Base-by-base conservation (phyloP, 2,113 vertebrate species). In the Catharus bicknelli region DNA sequence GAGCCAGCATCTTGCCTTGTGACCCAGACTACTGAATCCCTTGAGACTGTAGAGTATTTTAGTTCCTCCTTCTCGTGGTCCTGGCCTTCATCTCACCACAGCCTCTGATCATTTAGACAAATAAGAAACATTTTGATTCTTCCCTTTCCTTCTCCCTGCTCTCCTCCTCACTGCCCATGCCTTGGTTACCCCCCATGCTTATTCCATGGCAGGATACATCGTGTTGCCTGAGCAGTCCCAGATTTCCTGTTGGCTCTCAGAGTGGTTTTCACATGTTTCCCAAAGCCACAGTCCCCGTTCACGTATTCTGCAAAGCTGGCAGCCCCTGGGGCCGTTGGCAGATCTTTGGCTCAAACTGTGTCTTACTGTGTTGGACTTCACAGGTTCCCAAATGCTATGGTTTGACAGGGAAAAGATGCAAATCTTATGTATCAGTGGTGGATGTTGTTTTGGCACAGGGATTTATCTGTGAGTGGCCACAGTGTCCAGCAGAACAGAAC, bases 191-290 rank as follows among this genome's bases (percentile, higher is more conserved):
- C 36, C 55, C 0, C 7, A 69, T 83, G 83, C 92, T 55, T 92
- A 59, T 59, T 91, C 54, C 48, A 2, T 90, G 79, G 83, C 90
- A 94, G 48, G 2, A 0, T 17, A 45, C 63, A 45, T 69, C 0
- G 80, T 81, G 85, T 93, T 4, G 47, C 72, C 63, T 90, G 95
- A 95, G 89, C 83, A 85, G 8, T 87, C 81, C 79, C 90, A 94
- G 94, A 86, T 93, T 94, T 93, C 79, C 91, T 88, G 57, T 88
- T 96, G 90, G 88, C 83, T 73, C 88, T 78, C 61, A 62, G 67
- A 1, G 12, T 43, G 36, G 25, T 77, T 86, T 94, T 83, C 68
- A 66, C 86, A 69, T 74, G 85, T 55, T 93, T 94, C 64, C 70
- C 4, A 4, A 94, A 86, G 74, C 77, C 63, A 51, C 75, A 78